These are phyloP conservation scores for Andrena bicolor DNA, from an alignment of 2,888 invertebrate species.

Conservation along the genomic window DNA sequence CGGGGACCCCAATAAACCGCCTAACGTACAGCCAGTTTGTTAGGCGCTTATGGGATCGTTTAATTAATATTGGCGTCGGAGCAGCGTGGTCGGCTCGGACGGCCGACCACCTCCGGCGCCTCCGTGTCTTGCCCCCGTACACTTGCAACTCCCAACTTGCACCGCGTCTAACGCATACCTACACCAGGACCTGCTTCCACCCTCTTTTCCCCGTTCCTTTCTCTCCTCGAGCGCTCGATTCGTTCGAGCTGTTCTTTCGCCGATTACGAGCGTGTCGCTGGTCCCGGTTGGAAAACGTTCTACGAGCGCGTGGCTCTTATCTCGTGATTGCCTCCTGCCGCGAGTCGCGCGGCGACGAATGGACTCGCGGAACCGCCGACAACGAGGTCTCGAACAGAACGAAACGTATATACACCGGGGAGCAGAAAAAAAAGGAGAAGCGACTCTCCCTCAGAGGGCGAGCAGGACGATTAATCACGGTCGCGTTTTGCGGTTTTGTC, in stretches of 20 bases:
- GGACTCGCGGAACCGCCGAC: not conserved
- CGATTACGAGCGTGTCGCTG: not conserved
- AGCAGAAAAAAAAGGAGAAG: not conserved
- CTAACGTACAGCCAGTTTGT: conserved; percentile 82
- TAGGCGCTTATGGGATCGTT: conserved; percentile 84
- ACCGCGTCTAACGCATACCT: conserved; percentile 26
- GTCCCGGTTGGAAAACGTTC: not conserved
- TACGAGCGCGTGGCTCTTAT: conserved; percentile 1
- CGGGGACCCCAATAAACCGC: conserved; percentile 81
- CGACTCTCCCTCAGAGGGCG: conserved; percentile 53
- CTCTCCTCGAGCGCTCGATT: not conserved
- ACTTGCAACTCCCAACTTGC: conserved; percentile 50
- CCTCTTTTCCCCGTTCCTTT: not conserved
- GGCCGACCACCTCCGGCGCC: conserved; percentile 82
- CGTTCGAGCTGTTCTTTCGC: conserved; percentile 18
- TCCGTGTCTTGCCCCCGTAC: conserved; percentile 71
- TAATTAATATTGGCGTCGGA: conserved; percentile 84
- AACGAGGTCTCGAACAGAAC: not conserved
- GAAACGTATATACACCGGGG: not conserved
- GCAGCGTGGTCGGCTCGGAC: conserved; percentile 69
- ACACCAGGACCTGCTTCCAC: conserved; percentile 14
- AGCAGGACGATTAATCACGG: conserved; percentile 76
- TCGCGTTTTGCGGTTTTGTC: conserved; percentile 78
- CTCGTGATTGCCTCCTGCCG: not conserved
- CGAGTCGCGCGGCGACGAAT: no score